Percentiles rank a stretch among this genome's conserved stretches.
These are phyloP conservation scores for Ellobium chinense DNA, from an alignment of 2,888 invertebrate genomes.

Conservation along the genomic window DNA sequence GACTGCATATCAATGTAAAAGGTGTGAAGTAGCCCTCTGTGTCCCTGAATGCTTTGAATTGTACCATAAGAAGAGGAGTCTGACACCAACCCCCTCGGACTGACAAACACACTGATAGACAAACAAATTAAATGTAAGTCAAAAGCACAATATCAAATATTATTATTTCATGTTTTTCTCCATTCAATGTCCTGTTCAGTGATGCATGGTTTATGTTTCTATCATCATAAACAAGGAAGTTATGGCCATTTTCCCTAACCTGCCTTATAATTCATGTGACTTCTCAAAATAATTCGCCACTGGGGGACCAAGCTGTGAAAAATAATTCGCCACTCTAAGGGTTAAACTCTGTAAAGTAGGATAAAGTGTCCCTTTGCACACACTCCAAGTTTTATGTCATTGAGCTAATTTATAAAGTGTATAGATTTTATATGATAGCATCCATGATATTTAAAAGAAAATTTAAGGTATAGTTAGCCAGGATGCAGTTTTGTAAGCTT, in stretches of 20 bases:
- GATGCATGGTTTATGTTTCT: not conserved
- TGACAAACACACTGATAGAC: not conserved
- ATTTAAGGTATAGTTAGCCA: too few species aligned
- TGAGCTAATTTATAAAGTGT: too few species aligned
- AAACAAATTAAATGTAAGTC: not conserved
- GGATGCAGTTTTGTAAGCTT: too few species aligned
- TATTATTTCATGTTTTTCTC: not conserved
- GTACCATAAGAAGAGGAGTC: not conserved
- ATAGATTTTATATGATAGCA: too few species aligned
- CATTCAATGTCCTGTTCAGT: not conserved
- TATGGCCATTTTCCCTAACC: not conserved
- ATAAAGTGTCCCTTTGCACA: too few species aligned
- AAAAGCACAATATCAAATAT: not conserved
- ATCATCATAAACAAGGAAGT: not conserved
- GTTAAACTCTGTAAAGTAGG: too few species aligned
- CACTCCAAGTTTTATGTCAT: too few species aligned
- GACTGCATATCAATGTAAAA: too few species aligned
- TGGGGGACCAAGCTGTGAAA: not conserved
- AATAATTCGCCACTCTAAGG: not conserved
- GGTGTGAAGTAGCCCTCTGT: too few species aligned
- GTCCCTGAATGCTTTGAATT: too few species aligned
- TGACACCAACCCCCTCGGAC: not conserved
- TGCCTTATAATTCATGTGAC: not conserved
- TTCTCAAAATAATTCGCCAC: not conserved
- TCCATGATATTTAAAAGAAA: too few species aligned